phyloP scores from a whole-genome alignment of 2,113 vertebrate genomes.

The Lucifuga dentata region DNA sequence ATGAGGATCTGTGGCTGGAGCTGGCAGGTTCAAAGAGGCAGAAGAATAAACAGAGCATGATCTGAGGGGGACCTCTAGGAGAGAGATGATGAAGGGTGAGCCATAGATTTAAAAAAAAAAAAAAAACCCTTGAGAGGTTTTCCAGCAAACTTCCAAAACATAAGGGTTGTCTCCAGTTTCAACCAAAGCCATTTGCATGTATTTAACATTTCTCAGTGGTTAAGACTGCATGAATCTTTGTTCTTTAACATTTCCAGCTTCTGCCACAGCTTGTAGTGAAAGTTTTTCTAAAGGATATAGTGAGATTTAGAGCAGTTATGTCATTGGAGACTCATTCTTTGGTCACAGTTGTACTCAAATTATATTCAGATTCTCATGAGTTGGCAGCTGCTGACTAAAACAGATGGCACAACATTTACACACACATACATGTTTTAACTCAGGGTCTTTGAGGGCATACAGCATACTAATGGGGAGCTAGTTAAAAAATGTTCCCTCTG shows the following conservation, averaged over 20 bases:
- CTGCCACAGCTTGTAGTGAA: background rate
- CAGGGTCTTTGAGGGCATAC: background rate
- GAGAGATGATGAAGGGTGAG: background rate
- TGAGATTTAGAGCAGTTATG: background rate
- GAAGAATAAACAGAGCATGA: constrained; percentile 14
- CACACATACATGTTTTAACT: constrained; percentile 18
- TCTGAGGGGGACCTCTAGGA: background rate
- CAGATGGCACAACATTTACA: constrained; percentile 50
- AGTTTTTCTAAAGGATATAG: background rate
- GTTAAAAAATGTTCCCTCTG: background rate
- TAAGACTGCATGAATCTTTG: background rate
- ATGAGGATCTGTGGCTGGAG: constrained; percentile 50
- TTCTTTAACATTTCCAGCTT: background rate
- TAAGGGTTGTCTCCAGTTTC: constrained; percentile 27
- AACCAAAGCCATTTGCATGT: constrained; percentile 12
- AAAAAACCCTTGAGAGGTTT: constrained; percentile 16
- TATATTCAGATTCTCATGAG: constrained; percentile 44
- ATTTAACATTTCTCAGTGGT: constrained; percentile 19
- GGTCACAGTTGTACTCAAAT: constrained; percentile 15
- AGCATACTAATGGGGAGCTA: constrained; percentile 5
- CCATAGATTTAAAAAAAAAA: too few relatives aligned
- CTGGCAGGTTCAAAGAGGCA: constrained; percentile 46
- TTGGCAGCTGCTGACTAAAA: constrained; percentile 59
- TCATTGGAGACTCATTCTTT: constrained; percentile 1
- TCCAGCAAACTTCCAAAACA: background rate